phyloP scores from a whole-genome alignment of 2,888 invertebrate species.

The Creontiades dilutus region DNA sequence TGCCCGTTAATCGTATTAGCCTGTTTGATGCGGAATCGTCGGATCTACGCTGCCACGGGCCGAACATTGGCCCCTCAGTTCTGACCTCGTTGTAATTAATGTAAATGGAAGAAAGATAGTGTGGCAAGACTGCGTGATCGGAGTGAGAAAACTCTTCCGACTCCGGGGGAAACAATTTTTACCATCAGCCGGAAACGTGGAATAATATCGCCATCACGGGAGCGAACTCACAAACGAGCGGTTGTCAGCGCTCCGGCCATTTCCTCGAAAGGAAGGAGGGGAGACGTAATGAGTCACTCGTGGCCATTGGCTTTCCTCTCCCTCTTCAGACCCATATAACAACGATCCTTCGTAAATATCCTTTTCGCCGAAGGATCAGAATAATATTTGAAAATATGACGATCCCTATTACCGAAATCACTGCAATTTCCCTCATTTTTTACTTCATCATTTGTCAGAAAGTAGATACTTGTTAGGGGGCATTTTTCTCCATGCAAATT shows the following conservation, averaged over 20 bases:
- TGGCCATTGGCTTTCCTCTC: background rate
- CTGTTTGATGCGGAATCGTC: too few relatives aligned
- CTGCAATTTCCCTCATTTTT: too few relatives aligned
- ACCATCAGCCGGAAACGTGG: conserved; percentile 10
- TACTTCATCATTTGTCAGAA: too few relatives aligned
- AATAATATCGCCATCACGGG: conserved; percentile 16
- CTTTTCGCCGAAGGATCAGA: too few relatives aligned
- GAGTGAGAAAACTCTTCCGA: background rate
- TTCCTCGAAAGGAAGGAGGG: background rate
- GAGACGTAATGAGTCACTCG: background rate
- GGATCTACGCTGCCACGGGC: too few relatives aligned
- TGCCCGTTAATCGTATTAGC: too few relatives aligned
- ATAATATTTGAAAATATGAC: too few relatives aligned
- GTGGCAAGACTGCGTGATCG: background rate
- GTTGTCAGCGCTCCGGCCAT: background rate
- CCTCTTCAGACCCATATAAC: too few relatives aligned
- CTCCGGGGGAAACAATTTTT: background rate
- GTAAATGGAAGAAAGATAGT: conserved; percentile 1
- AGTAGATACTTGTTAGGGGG: too few relatives aligned
- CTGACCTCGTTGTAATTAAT: background rate
- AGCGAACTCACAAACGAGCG: conserved; percentile 30
- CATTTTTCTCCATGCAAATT: too few relatives aligned
- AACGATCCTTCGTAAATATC: too few relatives aligned
- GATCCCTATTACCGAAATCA: too few relatives aligned
- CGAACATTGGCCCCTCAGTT: background rate